Percentiles rank a stretch among this genome's conserved stretches.
phyloP scores from a whole-genome alignment of 2,888 invertebrate genomes.

The Xestia rhomboidea region DNA sequence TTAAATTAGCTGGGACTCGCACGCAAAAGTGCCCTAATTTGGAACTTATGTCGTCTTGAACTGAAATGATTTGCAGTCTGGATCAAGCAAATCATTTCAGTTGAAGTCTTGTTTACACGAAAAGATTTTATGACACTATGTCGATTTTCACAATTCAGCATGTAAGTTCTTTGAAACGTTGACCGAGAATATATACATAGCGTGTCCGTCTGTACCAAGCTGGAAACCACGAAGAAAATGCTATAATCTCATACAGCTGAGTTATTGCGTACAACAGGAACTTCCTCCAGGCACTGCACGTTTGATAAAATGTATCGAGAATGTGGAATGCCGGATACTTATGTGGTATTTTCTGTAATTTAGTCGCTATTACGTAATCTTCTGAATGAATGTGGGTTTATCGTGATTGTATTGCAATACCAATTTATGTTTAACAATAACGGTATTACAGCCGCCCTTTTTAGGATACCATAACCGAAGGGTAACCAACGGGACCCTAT shows the following conservation, averaged over 20 bases:
- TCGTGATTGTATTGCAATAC: conserved; percentile 8
- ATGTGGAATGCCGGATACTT: conserved; percentile 34
- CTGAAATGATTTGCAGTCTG: conserved; percentile 68
- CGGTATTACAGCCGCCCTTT: background rate
- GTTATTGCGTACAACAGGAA: conserved; percentile 59
- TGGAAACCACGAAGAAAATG: conserved; percentile 48
- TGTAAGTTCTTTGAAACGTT: conserved; percentile 26
- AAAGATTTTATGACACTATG: conserved; percentile 67
- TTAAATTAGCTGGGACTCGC: conserved; percentile 78
- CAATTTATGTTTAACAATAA: conserved; percentile 27
- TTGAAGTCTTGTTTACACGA: conserved; percentile 70
- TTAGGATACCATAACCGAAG: too few relatives aligned
- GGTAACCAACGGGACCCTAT: too few relatives aligned
- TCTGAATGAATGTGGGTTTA: conserved; percentile 10
- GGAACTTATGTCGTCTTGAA: conserved; percentile 75
- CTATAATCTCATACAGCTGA: conserved; percentile 56
- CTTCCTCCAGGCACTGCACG: conserved; percentile 52
- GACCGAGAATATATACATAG: conserved; percentile 39
- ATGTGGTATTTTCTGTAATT: conserved; percentile 41
- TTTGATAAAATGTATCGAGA: conserved; percentile 59
- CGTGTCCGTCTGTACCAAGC: conserved; percentile 33
- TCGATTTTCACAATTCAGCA: conserved; percentile 56
- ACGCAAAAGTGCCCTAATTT: conserved; percentile 74
- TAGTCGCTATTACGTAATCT: conserved; percentile 32
- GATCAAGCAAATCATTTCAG: background rate